Conservation (phyloP, 2,797 vertebrate genomes). For the Toxotes lorentzi region DNA sequence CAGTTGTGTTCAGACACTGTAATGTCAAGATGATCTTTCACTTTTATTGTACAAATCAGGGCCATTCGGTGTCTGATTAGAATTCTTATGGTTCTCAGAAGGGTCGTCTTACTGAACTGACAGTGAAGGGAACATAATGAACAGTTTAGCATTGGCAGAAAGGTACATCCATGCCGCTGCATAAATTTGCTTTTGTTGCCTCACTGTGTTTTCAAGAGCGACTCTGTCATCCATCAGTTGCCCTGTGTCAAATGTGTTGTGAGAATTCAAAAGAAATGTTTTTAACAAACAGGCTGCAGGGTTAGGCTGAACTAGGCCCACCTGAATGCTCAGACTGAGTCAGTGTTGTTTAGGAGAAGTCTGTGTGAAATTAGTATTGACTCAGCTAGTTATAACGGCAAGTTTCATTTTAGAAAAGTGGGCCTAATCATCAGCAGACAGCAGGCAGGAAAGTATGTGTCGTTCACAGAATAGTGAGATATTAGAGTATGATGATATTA, state of each 20-base stretch:
- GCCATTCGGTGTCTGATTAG: slow-evolving; percentile 16
- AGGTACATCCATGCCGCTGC: slow-evolving; percentile 24
- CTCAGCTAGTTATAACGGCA: neutral
- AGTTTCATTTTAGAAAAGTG: neutral
- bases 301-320: neutral
- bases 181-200: slow-evolving; percentile 22
- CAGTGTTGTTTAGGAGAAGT: neutral
- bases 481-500: neutral
- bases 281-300: neutral
- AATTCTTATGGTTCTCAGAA: slow-evolving; percentile 24
- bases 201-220: slow-evolving; percentile 9
- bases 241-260: neutral
- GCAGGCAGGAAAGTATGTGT: neutral
- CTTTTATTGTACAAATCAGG: slow-evolving; percentile 9
- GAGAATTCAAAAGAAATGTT: neutral
- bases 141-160: slow-evolving; percentile 19
- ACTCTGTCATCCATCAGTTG: neutral
- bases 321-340: neutral
- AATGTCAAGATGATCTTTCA: neutral
- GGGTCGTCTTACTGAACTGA: neutral
- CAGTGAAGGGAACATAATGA: slow-evolving; percentile 37
- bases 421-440: neutral
- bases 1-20: neutral
- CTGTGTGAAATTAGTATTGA: neutral
- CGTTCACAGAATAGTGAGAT: neutral